Evolutionary conservation across 1,140 invertebrate species (phyloP).

Genomic region (Eulimnadia texana): DNA sequence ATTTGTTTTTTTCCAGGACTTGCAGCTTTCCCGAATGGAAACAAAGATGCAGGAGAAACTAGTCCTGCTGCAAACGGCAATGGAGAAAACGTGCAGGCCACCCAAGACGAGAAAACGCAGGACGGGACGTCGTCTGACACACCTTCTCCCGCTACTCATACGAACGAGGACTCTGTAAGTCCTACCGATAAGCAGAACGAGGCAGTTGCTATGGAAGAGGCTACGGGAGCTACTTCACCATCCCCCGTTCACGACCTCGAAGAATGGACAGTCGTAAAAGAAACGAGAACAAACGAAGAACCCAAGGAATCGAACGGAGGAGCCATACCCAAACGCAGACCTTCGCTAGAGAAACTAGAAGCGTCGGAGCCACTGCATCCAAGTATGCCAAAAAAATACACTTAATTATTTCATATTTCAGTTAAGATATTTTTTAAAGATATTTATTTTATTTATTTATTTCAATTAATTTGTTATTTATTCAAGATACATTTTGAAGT

Average conservation of each 20-base stretch:
- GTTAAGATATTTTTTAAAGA: background rate
- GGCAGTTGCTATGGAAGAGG: background rate
- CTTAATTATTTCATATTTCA: background rate
- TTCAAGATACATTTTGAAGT: background rate
- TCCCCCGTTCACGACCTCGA: slow-evolving; percentile 13
- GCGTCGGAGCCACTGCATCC: slow-evolving; percentile 13
- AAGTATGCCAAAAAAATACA: background rate
- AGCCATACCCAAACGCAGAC: background rate
- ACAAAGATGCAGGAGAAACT: no score
- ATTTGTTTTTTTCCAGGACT: background rate
- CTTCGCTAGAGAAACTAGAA: background rate
- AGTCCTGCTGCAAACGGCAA: no score
- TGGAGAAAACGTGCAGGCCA: no score
- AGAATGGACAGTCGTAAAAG: slow-evolving; percentile 21
- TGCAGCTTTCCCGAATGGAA: no score
- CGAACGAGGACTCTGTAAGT: background rate
- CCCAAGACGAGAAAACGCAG: no score
- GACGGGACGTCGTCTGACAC: background rate
- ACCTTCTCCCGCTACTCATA: no score
- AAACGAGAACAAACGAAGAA: background rate
- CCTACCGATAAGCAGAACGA: background rate
- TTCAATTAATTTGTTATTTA: background rate
- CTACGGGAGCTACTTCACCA: background rate
- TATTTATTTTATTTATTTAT: background rate
- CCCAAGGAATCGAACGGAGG: background rate